Conservation (phyloP, 2,888 invertebrate species). For the Polyploca ridens region DNA sequence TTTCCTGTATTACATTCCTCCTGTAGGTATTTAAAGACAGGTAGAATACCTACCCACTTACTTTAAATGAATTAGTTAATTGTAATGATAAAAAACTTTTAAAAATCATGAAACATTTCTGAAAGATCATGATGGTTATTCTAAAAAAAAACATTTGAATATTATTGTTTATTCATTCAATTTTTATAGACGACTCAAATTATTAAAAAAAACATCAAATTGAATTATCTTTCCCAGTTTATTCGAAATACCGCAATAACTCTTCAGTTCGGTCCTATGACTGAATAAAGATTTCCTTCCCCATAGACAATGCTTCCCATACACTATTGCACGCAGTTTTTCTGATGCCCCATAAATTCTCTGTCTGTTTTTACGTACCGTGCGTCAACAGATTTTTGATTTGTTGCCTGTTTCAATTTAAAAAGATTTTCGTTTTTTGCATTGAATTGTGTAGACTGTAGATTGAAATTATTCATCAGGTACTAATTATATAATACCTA, state of each 20-base stretch:
- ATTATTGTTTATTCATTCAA: too few relatives aligned
- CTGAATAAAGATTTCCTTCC: constrained; percentile 35
- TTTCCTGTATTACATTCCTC: too few relatives aligned
- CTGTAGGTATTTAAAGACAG: too few relatives aligned
- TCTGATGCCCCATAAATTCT: constrained; percentile 5
- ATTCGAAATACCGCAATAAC: not conserved
- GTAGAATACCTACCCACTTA: not conserved
- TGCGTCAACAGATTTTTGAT: not conserved
- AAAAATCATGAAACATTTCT: too few relatives aligned
- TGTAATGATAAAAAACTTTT: too few relatives aligned
- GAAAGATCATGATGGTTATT: too few relatives aligned
- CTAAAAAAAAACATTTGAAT: too few relatives aligned
- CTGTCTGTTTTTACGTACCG: not conserved
- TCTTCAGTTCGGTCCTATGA: constrained; percentile 21
- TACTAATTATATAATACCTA: too few relatives aligned
- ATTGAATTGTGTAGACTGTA: not conserved
- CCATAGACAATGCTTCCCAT: constrained; percentile 25
- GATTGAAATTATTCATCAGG: too few relatives aligned
- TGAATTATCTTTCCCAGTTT: not conserved
- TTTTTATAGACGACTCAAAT: too few relatives aligned
- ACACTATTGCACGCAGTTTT: constrained; percentile 5
- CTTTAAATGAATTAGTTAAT: too few relatives aligned
- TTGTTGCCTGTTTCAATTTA: constrained; percentile 5
- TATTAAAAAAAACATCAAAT: not conserved
- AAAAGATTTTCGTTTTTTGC: not conserved